Evolutionary conservation across 2,888 invertebrate species (phyloP), one percentile per base, ranked within the genome.

Genomic region (Tiphia femorata): DNA sequence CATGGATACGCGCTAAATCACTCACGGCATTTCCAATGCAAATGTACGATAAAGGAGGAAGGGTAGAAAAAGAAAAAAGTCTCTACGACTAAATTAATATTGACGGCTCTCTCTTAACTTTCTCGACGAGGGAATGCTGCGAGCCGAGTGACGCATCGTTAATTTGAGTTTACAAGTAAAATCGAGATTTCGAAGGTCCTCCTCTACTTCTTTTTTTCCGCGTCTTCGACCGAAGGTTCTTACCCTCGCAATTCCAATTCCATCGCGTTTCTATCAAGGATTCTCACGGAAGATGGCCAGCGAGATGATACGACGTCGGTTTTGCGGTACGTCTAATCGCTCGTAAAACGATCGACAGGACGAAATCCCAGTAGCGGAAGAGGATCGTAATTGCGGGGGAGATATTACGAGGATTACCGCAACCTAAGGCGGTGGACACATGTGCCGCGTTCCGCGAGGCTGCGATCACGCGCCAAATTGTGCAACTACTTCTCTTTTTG

Each of bases 391-490:
- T 54, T 25, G 37, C 30, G 25, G 16, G 27, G 29, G n/a, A 19
- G 37, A 35, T 42, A 49, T 54, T 49, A 20, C 43, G 42, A 44
- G 52, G 43, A 42, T 55, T 47, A 43, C 46, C 30, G 41, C 38
- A 38, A 48, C 56, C 16, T 38, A 19, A 29, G 37, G 37, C 44
- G 49, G 35, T 43, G 38, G 38, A 46, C 52, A 25, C 48, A 51
- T 58, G 63, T 64, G 58, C 64, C 52, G 61, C 61, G 63, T 64
- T 60, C 64, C 52, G 61, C 48, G 54, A 50, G 46, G 54, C 25
- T 64, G 54, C 54, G 55, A 64, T 67, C 64, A 66, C 57, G 66
- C 53, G 61, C 63, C 61, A 48, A 61, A 66, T 66, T 67, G 67
- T 64, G 64, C 67, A 66, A 67, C 58, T 23, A 20, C 19, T 42